These are phyloP conservation scores for Pseudorectes ferrugineus DNA, from an alignment of 2,113 vertebrate species.

Conservation along the genomic window DNA sequence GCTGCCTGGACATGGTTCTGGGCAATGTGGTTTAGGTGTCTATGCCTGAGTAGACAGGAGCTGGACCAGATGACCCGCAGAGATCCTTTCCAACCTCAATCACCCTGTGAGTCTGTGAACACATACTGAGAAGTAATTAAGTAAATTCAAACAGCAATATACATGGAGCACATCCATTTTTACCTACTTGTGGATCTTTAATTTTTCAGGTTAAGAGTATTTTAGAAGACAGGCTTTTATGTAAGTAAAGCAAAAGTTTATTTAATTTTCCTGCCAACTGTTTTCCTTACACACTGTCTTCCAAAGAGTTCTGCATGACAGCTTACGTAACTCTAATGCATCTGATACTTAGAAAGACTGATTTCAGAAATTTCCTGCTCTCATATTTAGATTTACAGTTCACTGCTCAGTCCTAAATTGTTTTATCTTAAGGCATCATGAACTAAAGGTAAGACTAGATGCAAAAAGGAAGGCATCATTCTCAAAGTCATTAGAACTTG, in stretches of 20 bases:
- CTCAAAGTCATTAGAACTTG: not conserved
- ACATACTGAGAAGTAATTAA: not conserved
- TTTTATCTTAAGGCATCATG: not conserved
- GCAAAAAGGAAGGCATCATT: fast-evolving
- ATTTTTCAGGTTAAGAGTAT: not conserved
- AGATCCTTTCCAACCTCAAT: not conserved
- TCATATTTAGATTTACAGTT: not conserved
- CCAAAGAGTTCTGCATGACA: not conserved
- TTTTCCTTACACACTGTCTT: not conserved
- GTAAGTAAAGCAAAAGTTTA: not conserved
- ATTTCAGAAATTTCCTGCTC: not conserved
- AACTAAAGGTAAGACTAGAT: not conserved
- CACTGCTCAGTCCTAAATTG: not conserved
- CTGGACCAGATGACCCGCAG: not conserved
- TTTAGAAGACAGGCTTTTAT: not conserved
- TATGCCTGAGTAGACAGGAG: not conserved
- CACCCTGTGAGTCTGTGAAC: not conserved
- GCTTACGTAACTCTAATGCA: not conserved
- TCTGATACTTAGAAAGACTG: not conserved
- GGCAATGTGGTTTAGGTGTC: not conserved
- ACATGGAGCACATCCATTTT: not conserved
- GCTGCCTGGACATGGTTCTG: not conserved
- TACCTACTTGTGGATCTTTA: not conserved
- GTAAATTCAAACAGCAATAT: not conserved
- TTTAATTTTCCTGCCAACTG: not conserved